These are phyloP conservation scores for Dolichopus griseipennis DNA, from an alignment of 2,888 invertebrate genomes.

Conservation along the genomic window DNA sequence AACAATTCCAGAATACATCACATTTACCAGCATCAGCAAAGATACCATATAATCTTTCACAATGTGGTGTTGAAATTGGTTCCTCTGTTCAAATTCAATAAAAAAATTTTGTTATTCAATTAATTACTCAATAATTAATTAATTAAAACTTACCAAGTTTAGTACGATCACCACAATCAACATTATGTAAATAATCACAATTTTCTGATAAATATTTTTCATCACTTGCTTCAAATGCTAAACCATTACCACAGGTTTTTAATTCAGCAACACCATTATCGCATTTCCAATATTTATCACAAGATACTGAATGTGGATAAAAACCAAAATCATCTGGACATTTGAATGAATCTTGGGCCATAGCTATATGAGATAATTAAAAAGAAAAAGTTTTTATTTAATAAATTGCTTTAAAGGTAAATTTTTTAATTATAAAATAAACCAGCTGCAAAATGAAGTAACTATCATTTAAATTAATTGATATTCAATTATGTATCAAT, in stretches of 20 bases:
- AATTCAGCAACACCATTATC: slow-evolving; percentile 80
- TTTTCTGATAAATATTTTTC: slow-evolving; percentile 86
- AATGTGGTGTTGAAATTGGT: slow-evolving; percentile 74
- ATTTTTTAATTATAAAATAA: too few species aligned
- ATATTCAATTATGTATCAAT: too few species aligned
- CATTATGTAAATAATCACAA: slow-evolving; percentile 91
- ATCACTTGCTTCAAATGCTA: slow-evolving; percentile 84
- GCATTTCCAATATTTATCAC: slow-evolving; percentile 94
- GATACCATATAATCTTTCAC: slow-evolving; percentile 81
- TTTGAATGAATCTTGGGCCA: slow-evolving; percentile 77
- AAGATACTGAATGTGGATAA: slow-evolving; percentile 80
- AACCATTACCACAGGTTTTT: slow-evolving; percentile 88
- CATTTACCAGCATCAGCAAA: slow-evolving; percentile 82
- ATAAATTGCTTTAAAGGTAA: not conserved
- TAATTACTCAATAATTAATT: too few species aligned
- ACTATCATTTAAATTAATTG: too few species aligned
- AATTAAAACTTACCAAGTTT: slow-evolving; percentile 60
- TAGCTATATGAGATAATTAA: slow-evolving; percentile 47
- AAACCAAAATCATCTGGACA: slow-evolving; percentile 92
- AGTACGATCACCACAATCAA: slow-evolving; percentile 81
- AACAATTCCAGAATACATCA: slow-evolving; percentile 94
- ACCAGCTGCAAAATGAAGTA: too few species aligned
- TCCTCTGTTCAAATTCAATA: slow-evolving; percentile 54
- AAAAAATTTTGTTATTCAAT: too few species aligned
- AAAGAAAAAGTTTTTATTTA: slow-evolving; percentile 13